Conservation (phyloP, 2,113 vertebrate species). For the Xiphophorus couchianus region DNA sequence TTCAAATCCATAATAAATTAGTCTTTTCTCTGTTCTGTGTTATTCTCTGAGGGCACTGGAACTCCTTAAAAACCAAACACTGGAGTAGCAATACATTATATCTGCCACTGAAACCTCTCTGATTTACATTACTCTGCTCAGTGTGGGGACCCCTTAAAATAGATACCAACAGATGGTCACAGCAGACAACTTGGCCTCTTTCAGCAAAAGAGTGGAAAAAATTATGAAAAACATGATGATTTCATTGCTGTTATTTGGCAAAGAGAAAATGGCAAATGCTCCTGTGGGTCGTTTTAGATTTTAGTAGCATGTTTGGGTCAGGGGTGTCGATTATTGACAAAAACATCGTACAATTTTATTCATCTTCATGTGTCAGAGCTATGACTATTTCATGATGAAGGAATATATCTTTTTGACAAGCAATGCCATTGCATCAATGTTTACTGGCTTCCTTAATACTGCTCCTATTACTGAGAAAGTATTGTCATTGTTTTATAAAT, state of each 20-base stretch:
- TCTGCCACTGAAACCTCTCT: constrained; percentile 30
- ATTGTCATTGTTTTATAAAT: background rate
- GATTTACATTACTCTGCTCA: constrained; percentile 35
- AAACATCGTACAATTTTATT: constrained; percentile 51
- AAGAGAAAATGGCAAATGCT: constrained; percentile 41
- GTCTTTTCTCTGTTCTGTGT: no score
- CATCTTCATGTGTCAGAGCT: constrained; percentile 52
- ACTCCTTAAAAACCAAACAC: constrained; percentile 14
- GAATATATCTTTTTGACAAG: constrained; percentile 32
- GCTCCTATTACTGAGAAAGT: background rate
- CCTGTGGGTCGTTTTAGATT: constrained; percentile 55
- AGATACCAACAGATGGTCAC: constrained; percentile 62
- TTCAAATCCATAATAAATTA: no score
- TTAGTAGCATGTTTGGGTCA: constrained; percentile 60
- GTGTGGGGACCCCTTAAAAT: constrained; percentile 42
- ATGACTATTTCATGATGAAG: constrained; percentile 35
- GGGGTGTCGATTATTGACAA: constrained; percentile 60
- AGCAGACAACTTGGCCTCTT: constrained; percentile 60
- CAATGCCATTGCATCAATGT: constrained; percentile 19
- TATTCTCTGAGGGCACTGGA: background rate
- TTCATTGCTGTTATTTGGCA: constrained; percentile 65
- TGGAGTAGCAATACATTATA: constrained; percentile 20
- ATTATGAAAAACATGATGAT: constrained; percentile 38
- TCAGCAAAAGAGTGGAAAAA: constrained; percentile 32
- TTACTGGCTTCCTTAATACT: constrained; percentile 4